These are phyloP conservation scores for Florisuga fusca DNA, from an alignment of 2,797 vertebrate genomes.

Conservation along the genomic window DNA sequence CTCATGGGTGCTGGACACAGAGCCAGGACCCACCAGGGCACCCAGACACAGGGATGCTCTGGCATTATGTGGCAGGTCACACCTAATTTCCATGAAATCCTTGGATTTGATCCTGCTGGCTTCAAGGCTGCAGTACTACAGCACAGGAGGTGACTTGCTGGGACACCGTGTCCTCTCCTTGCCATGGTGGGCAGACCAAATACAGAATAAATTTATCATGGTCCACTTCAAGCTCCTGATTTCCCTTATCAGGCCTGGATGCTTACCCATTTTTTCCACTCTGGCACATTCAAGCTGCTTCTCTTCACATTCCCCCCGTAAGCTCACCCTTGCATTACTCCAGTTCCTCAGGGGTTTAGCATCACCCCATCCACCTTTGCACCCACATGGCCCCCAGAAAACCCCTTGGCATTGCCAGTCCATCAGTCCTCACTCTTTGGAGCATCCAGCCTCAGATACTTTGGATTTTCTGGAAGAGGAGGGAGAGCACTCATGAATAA, in stretches of 20 bases:
- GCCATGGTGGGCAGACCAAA: background rate
- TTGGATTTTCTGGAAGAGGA: background rate
- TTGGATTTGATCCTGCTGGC: background rate
- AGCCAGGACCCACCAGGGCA: background rate
- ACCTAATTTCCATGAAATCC: background rate
- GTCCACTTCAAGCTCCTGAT: background rate
- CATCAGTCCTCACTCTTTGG: fast-evolving
- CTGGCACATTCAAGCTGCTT: background rate
- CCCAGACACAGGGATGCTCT: background rate
- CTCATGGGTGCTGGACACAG: fast-evolving
- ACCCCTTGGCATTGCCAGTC: background rate
- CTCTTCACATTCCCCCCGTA: background rate
- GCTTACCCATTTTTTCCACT: background rate
- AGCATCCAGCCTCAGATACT: background rate
- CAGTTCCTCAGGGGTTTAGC: background rate
- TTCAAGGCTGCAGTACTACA: background rate
- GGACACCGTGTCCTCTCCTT: background rate
- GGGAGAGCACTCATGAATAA: background rate
- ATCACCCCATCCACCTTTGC: fast-evolving
- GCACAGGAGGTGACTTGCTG: background rate
- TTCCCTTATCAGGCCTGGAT: background rate
- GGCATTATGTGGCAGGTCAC: background rate
- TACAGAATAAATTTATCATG: fast-evolving
- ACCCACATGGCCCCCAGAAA: background rate
- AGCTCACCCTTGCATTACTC: background rate